Evolutionary conservation across 2,113 vertebrate species (phyloP).

Genomic region (Neogale vison): DNA sequence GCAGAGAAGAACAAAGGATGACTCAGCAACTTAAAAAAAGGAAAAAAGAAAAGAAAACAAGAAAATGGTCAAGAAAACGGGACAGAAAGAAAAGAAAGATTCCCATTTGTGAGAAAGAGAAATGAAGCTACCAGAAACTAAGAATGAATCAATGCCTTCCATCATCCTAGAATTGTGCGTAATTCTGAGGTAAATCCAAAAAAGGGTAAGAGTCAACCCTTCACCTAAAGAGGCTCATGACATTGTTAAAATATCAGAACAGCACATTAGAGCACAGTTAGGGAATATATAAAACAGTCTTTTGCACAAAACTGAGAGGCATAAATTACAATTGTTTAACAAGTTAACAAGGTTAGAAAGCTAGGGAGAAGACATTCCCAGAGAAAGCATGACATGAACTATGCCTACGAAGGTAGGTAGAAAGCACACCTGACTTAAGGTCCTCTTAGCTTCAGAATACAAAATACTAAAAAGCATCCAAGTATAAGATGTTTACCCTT

Average conservation of each 20-base stretch:
- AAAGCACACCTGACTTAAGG: neutral
- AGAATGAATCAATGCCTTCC: neutral
- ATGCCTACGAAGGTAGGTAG: neutral
- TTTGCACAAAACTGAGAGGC: neutral
- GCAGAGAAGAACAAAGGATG: neutral
- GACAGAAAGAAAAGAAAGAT: neutral
- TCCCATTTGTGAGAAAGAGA: neutral
- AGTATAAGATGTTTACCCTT: neutral
- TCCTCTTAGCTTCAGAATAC: neutral
- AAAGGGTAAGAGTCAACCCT: neutral
- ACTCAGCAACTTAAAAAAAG: neutral
- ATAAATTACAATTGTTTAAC: neutral
- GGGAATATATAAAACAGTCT: neutral
- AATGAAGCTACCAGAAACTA: neutral
- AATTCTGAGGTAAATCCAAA: neutral
- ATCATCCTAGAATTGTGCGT: neutral
- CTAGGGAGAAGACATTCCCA: neutral
- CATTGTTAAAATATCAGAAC: neutral
- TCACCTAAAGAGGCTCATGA: neutral
- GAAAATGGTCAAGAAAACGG: neutral
- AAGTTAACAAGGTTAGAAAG: neutral
- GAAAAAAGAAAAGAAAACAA: neutral
- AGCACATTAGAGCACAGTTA: neutral
- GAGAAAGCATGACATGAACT: neutral
- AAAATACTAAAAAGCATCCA: neutral